These are phyloP conservation scores for Alethe castanea DNA, from an alignment of 2,113 vertebrate genomes.

Conservation along the genomic window DNA sequence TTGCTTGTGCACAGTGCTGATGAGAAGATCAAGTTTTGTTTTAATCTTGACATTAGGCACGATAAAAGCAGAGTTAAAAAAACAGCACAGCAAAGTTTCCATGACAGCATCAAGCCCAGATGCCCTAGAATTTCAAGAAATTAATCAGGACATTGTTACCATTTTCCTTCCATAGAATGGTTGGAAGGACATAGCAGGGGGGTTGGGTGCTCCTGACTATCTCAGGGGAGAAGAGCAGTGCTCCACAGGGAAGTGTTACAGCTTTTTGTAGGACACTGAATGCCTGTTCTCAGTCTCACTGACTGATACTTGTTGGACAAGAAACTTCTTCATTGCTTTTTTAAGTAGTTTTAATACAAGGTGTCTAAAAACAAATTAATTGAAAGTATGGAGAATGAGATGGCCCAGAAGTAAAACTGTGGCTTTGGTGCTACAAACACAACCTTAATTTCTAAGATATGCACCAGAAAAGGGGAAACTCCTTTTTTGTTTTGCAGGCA, in stretches of 20 bases:
- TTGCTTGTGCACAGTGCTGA: rapidly evolving
- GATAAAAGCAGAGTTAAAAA: not conserved
- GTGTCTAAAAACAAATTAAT: not conserved
- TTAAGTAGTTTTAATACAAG: not conserved
- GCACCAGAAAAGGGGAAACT: not conserved
- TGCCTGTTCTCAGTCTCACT: not conserved
- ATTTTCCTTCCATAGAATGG: not conserved
- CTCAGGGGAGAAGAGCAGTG: not conserved
- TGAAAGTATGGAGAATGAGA: not conserved
- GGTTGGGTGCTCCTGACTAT: not conserved
- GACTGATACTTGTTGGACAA: not conserved
- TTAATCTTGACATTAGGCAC: not conserved
- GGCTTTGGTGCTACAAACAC: not conserved
- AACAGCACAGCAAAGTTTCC: not conserved
- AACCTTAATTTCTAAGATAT: not conserved
- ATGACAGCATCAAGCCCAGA: not conserved
- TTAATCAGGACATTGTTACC: not conserved
- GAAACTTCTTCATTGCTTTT: not conserved
- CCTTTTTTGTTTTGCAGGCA: not conserved
- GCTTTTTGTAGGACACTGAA: not conserved
- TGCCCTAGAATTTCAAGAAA: not conserved
- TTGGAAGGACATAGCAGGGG: not conserved
- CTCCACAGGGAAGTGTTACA: not conserved
- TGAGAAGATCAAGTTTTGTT: not conserved
- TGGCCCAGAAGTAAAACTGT: not conserved